Percentiles rank a stretch among this genome's conserved stretches.
phyloP scores from a whole-genome alignment of 1,140 invertebrate genomes.

The Drosophila ananassae region DNA sequence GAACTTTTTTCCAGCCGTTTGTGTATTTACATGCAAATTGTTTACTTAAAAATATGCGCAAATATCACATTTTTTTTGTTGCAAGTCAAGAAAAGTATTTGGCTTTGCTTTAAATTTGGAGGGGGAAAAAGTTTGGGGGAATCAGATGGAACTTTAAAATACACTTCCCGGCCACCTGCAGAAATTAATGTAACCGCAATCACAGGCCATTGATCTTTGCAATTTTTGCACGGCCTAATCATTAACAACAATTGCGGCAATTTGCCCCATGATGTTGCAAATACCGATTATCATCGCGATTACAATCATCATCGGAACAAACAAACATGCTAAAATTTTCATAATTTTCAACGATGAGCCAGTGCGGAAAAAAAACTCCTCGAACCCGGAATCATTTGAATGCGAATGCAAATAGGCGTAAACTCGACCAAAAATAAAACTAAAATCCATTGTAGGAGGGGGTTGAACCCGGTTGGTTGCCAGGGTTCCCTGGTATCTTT shows the following conservation, averaged over 20 bases:
- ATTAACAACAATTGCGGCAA: slow-evolving; percentile 81
- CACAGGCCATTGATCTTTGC: slow-evolving; percentile 73
- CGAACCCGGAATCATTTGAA: slow-evolving; percentile 14
- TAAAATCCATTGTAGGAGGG: slow-evolving; percentile 18
- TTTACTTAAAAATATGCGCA: slow-evolving; percentile 80
- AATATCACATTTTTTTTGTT: slow-evolving; percentile 52
- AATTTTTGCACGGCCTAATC: slow-evolving; percentile 66
- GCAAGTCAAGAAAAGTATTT: slow-evolving; percentile 37
- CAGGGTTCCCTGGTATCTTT: slow-evolving; percentile 8
- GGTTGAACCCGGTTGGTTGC: slow-evolving; percentile 9
- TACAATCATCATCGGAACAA: slow-evolving; percentile 50
- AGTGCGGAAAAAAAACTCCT: slow-evolving; percentile 6
- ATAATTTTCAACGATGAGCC: slow-evolving; percentile 47
- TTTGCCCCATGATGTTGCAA: slow-evolving; percentile 59
- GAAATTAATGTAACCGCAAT: slow-evolving; percentile 58
- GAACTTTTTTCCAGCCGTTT: slow-evolving; percentile 41
- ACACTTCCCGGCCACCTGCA: slow-evolving; percentile 14
- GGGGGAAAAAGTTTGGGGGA: not conserved
- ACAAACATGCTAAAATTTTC: slow-evolving; percentile 72
- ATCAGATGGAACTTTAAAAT: not conserved
- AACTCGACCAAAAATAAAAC: slow-evolving; percentile 39
- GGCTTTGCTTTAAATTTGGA: slow-evolving; percentile 21
- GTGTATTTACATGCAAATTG: slow-evolving; percentile 76
- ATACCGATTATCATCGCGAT: slow-evolving; percentile 50
- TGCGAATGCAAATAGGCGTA: slow-evolving; percentile 37